Evolutionary conservation across 2,797 vertebrate genomes (phyloP).

Genomic region (Spinus pinus): DNA sequence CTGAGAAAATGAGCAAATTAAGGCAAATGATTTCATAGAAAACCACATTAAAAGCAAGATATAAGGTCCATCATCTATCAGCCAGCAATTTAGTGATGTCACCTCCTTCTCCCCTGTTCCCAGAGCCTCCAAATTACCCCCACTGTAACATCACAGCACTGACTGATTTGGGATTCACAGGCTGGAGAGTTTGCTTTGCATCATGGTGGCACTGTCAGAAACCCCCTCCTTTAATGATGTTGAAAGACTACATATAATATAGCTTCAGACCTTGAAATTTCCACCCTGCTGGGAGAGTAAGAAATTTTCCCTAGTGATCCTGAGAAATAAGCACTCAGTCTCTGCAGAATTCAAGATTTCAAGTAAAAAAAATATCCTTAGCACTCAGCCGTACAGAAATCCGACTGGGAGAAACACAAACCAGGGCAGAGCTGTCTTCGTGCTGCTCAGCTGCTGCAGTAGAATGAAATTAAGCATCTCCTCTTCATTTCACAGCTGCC

Average conservation of each 20-base stretch:
- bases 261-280: neutral
- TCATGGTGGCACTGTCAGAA: neutral
- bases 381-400: neutral
- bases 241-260: neutral
- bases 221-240: neutral
- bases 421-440: rapidly evolving
- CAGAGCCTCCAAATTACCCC: neutral
- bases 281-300: neutral
- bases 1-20: neutral
- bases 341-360: conserved; percentile 20
- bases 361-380: neutral
- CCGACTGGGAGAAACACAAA: neutral
- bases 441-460: neutral
- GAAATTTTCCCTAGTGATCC: neutral
- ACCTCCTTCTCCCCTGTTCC: neutral
- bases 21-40: neutral
- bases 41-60: neutral
- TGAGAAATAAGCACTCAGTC: neutral
- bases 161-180: neutral
- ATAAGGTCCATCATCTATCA: neutral
- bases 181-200: neutral
- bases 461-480: neutral
- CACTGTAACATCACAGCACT: rapidly evolving
- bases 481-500: neutral
- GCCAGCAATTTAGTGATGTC: neutral